Evolutionary conservation across 2,888 invertebrate genomes (phyloP), one percentile per base, ranked within the genome.

Genomic region (Ramazzottius varieornatus): DNA sequence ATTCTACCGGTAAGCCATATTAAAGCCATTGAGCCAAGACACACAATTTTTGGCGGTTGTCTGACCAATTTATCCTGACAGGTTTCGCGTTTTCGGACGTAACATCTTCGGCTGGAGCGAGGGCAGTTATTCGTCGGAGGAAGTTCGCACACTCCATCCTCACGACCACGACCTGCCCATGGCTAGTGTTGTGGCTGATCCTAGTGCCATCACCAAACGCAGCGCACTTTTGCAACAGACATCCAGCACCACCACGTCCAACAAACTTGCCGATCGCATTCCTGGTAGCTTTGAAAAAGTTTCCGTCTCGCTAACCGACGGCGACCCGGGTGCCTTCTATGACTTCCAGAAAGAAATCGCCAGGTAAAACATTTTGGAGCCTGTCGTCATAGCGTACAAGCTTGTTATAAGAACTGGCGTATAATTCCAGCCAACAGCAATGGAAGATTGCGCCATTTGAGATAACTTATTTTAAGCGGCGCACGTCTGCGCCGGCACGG

Each of bases 31-130:
- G n/a, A n/a, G n/a, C n/a, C n/a, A n/a, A n/a, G n/a, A n/a, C n/a
- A n/a, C n/a, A n/a, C n/a, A n/a, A n/a, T n/a, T n/a, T n/a, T n/a
- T n/a, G n/a, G n/a, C n/a, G n/a, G n/a, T n/a, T n/a, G n/a, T n/a
- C n/a, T n/a, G n/a, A n/a, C n/a, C n/a, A n/a, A n/a, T n/a, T n/a
- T n/a, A n/a, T n/a, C n/a, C n/a, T n/a, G n/a, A n/a, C n/a, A n/a
- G n/a, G 70, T 92, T 94, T 79, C 81, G 93, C 67, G 80, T 94
- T 33, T 83, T 88, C 0, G 88, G 91, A 0, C 81, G 84, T 69
- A 96, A 96, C 78, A 83, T 84, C 65, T 88, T 94, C 73, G 94
- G 94, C 0, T 89, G 89, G 86, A 89, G 93, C 76, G 86, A 87
- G 66, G 84, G 85, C 73, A 89, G 91, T 64, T 84, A 87, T 68